A percentile compares a stretch with the other conserved stretches of the same genome.
Conservation (phyloP, 2,888 invertebrate genomes). For the Frankliniella fusca region DNA sequence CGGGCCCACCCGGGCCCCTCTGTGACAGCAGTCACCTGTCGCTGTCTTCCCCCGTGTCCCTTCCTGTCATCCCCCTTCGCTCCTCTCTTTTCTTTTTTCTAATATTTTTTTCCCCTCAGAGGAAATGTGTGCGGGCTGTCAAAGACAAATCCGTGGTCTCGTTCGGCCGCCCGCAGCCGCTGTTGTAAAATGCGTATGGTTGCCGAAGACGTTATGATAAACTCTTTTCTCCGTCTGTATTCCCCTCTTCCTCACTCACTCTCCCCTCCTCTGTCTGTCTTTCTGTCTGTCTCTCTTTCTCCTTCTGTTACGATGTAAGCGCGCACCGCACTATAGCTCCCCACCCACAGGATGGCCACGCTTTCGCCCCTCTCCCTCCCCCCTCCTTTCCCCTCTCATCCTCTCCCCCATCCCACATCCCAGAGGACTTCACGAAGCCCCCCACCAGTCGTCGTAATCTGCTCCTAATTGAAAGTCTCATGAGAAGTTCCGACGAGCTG, state of each 20-base stretch:
- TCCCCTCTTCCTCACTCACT: not conserved
- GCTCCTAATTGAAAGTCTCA: conserved; percentile 22
- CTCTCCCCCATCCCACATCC: not conserved
- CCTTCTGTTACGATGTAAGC: not conserved
- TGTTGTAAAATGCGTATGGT: too few species aligned
- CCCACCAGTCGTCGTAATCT: conserved; percentile 12
- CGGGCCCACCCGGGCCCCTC: too few species aligned
- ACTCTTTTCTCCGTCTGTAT: not conserved
- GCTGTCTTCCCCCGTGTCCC: not conserved
- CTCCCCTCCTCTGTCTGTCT: not conserved
- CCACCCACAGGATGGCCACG: not conserved
- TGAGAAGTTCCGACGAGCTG: conserved; percentile 5
- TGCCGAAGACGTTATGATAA: too few species aligned
- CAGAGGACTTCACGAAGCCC: not conserved
- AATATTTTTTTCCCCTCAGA: too few species aligned
- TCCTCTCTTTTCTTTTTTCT: not conserved
- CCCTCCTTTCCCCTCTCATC: not conserved
- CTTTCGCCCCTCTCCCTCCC: not conserved
- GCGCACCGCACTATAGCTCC: not conserved
- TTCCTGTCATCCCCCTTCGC: not conserved
- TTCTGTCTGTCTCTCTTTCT: not conserved
- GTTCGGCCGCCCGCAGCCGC: too few species aligned
- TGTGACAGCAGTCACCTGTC: conserved; percentile 1
- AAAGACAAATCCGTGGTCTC: too few species aligned
- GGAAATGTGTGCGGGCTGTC: too few species aligned